Conservation (phyloP, 1,140 invertebrate genomes). For the Calliphora vicina region DNA sequence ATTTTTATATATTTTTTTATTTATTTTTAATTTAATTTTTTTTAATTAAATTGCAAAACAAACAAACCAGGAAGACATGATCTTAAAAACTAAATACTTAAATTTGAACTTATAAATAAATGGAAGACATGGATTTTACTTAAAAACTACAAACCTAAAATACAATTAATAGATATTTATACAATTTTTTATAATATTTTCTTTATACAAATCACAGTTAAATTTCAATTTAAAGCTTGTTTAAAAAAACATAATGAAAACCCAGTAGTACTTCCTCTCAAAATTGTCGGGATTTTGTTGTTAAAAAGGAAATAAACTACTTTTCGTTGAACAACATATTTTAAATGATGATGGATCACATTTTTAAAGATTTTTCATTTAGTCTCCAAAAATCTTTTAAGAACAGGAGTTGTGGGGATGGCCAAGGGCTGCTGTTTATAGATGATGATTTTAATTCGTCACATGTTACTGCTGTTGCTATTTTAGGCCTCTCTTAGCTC, state of each 20-base stretch:
- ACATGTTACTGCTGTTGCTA: background rate
- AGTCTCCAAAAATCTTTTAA: background rate
- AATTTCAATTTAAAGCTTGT: background rate
- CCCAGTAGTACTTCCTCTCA: background rate
- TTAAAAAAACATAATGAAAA: background rate
- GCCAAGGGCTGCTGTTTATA: background rate
- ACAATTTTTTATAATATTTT: background rate
- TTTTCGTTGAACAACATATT: background rate
- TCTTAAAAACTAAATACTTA: background rate
- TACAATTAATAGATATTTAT: background rate
- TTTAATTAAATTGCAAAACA: background rate
- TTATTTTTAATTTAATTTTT: background rate
- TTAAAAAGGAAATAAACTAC: background rate
- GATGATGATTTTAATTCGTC: too few relatives aligned
- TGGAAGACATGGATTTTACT: background rate
- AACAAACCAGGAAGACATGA: constrained; percentile 4
- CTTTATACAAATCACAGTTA: background rate
- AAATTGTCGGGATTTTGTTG: background rate
- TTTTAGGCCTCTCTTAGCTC: background rate
- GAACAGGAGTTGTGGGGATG: background rate
- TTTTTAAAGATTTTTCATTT: background rate
- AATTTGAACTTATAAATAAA: background rate
- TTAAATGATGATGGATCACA: background rate
- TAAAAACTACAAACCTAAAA: background rate
- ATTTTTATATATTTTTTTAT: background rate